These are phyloP conservation scores for Drosophila hydei DNA, from an alignment of 1,140 invertebrate genomes.

Conservation along the genomic window DNA sequence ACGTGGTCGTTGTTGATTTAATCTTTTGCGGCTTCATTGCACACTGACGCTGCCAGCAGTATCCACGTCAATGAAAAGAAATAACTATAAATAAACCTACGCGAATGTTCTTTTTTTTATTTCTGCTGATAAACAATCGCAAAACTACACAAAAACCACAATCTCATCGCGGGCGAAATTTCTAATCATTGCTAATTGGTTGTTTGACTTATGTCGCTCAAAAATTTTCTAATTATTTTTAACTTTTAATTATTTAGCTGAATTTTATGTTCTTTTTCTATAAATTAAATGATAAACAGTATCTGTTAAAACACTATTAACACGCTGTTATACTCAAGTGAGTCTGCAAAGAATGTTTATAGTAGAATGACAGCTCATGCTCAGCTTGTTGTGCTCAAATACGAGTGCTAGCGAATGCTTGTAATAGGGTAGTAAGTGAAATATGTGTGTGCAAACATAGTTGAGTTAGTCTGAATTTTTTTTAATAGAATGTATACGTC, in stretches of 20 bases:
- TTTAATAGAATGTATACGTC: no score
- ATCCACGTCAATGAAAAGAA: constrained; percentile 57
- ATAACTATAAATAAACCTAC: constrained; percentile 43
- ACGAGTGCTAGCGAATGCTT: not conserved
- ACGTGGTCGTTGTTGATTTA: constrained; percentile 24
- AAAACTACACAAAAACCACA: not conserved
- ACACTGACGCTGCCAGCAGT: not conserved
- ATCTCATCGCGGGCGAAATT: not conserved
- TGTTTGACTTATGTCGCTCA: not conserved
- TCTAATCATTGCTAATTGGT: not conserved
- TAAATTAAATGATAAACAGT: not conserved
- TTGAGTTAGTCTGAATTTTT: no score
- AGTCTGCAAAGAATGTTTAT: not conserved
- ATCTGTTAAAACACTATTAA: constrained; percentile 7
- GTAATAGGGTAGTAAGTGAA: no score
- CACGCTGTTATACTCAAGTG: constrained; percentile 4
- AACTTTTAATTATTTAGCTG: not conserved
- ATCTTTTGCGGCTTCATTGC: constrained; percentile 23
- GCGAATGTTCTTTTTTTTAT: not conserved
- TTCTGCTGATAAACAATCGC: constrained; percentile 18
- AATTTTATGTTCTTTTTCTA: not conserved
- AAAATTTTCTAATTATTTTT: not conserved
- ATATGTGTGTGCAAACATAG: no score
- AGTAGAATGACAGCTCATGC: constrained; percentile 1
- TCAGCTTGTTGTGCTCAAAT: not conserved